Conservation (phyloP, 2,888 invertebrate genomes). For the Microdon myrmicae region DNA sequence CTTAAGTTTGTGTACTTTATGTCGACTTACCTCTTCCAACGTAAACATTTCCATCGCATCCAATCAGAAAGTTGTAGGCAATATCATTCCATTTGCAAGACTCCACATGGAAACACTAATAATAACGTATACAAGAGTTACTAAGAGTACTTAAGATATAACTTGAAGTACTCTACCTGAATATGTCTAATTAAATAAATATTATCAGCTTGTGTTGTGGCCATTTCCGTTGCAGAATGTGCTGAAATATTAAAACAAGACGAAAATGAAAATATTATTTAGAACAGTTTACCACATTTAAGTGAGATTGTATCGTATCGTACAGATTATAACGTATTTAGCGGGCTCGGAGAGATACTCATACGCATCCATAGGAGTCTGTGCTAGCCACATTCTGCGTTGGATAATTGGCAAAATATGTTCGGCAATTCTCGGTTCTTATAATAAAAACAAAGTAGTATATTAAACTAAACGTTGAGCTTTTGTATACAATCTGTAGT, state of each 20-base stretch:
- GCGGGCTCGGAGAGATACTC: conserved; percentile 63
- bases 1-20: not conserved
- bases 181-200: conserved; percentile 67
- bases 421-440: conserved; percentile 59
- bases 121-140: conserved; percentile 3
- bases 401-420: conserved; percentile 59
- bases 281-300: not conserved
- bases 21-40: conserved; percentile 68
- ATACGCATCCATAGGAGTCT: conserved; percentile 64
- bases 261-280: not conserved
- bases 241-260: conserved; percentile 57
- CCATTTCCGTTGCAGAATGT: conserved; percentile 69
- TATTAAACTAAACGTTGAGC: not conserved
- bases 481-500: not conserved
- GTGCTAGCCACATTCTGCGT: conserved; percentile 68
- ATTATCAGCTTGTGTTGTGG: conserved; percentile 67
- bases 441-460: conserved; percentile 3
- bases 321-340: conserved; percentile 69
- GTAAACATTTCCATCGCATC: conserved; percentile 70
- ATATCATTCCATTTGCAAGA: conserved; percentile 69
- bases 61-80: conserved; percentile 70
- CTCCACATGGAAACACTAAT: conserved; percentile 68
- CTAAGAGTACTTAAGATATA: conserved; percentile 17
- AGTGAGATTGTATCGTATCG: conserved; percentile 46
- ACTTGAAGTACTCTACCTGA: conserved; percentile 59